These are phyloP conservation scores for Drosophila melanica DNA, from an alignment of 1,140 invertebrate species.

Conservation along the genomic window DNA sequence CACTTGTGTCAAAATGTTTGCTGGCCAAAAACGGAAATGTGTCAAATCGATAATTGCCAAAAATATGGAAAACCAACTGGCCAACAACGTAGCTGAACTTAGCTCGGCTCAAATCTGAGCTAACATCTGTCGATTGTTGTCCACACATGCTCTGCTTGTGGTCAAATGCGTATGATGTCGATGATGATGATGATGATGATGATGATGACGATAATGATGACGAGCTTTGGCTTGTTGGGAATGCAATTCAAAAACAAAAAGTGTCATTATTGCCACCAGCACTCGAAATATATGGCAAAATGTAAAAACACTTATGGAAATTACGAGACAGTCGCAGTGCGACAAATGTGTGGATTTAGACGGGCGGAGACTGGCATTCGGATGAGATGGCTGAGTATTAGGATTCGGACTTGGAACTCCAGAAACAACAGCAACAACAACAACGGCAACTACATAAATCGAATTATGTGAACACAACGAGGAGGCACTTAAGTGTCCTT, in stretches of 20 bases:
- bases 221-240: constrained; percentile 8
- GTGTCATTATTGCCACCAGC: constrained; percentile 51
- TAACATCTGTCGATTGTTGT: constrained; percentile 13
- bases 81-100: constrained; percentile 6
- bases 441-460: constrained; percentile 65
- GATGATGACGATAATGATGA: constrained; percentile 11
- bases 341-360: constrained; percentile 34
- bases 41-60: constrained; percentile 81
- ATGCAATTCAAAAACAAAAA: constrained; percentile 51
- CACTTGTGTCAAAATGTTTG: constrained; percentile 68
- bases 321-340: constrained; percentile 45
- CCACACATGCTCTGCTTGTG: constrained; percentile 8
- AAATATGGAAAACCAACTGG: constrained; percentile 29
- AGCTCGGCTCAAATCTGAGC: not conserved
- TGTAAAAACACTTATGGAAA: constrained; percentile 58
- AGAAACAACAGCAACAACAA: not conserved
- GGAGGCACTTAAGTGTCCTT: constrained; percentile 74
- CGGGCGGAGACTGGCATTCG: constrained; percentile 17
- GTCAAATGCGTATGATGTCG: not conserved
- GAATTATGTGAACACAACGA: constrained; percentile 73
- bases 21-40: constrained; percentile 64
- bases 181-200: constrained; percentile 11
- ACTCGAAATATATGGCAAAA: constrained; percentile 46
- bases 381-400: constrained; percentile 7
- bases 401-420: constrained; percentile 19